Conservation (phyloP, 1,140 invertebrate species). For the Drosophila sproati region DNA sequence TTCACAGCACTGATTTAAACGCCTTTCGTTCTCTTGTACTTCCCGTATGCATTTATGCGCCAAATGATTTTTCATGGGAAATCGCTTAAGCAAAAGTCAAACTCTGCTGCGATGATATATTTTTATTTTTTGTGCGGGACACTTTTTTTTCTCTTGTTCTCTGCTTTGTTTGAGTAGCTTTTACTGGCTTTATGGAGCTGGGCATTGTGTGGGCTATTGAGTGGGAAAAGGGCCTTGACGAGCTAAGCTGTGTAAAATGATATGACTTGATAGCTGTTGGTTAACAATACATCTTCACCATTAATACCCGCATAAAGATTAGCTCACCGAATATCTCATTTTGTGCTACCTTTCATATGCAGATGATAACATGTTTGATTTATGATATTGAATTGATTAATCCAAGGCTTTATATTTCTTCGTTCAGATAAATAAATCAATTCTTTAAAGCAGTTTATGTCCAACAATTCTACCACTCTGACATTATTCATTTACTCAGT, state of each 20-base stretch:
- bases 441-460: background rate
- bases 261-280: conserved; percentile 7
- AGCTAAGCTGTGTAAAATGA: conserved; percentile 12
- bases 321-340: conserved; percentile 31
- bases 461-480: too few species aligned
- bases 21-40: conserved; percentile 21
- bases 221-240: conserved; percentile 16
- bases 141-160: background rate
- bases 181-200: conserved; percentile 1
- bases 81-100: conserved; percentile 43
- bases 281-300: conserved; percentile 18
- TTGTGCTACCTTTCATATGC: conserved; percentile 25
- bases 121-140: conserved; percentile 4
- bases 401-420: conserved; percentile 3
- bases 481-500: too few species aligned
- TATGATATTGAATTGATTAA: background rate
- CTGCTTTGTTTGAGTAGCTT: conserved; percentile 17
- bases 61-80: conserved; percentile 48
- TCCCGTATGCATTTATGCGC: conserved; percentile 51
- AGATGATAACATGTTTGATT: conserved; percentile 14
- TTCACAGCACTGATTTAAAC: conserved; percentile 34
- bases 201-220: conserved; percentile 24
- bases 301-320: conserved; percentile 25
- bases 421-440: background rate
- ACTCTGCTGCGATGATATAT: conserved; percentile 19